phyloP scores from a whole-genome alignment of 2,113 vertebrate genomes.

The Bujurquina vittata region DNA sequence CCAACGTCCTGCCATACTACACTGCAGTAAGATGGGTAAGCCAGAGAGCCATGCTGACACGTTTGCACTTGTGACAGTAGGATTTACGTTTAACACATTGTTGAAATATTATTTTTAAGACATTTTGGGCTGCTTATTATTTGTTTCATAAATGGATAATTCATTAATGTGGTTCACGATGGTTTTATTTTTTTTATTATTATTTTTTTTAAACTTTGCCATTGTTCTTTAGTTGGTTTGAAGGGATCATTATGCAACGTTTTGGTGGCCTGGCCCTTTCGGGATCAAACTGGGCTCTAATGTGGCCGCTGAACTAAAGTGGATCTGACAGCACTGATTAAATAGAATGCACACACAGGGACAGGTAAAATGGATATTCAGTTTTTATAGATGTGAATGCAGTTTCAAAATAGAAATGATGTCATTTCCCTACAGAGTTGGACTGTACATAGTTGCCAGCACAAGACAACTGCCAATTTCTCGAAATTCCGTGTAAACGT shows the following conservation, averaged over 20 bases:
- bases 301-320: neutral
- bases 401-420: conserved; percentile 26
- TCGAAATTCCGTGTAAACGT: conserved; percentile 27
- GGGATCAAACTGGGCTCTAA: neutral
- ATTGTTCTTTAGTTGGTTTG: neutral
- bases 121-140: neutral
- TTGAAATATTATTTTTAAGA: neutral
- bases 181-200: no score
- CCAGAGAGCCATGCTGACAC: neutral
- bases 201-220: neutral
- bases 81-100: neutral
- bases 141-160: neutral
- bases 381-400: neutral
- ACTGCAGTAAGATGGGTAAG: no score
- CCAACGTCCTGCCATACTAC: neutral
- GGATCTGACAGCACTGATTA: neutral
- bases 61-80: no score
- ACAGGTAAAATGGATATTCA: neutral
- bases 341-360: neutral
- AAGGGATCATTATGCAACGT: no score
- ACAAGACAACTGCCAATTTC: conserved; percentile 34
- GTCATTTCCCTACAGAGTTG: conserved; percentile 41
- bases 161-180: neutral
- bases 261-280: neutral
- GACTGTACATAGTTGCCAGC: conserved; percentile 21